A percentile compares a stretch with the other conserved stretches of the same genome.
phyloP scores from a whole-genome alignment of 2,797 vertebrate genomes.

The Tolypeutes matacus region DNA sequence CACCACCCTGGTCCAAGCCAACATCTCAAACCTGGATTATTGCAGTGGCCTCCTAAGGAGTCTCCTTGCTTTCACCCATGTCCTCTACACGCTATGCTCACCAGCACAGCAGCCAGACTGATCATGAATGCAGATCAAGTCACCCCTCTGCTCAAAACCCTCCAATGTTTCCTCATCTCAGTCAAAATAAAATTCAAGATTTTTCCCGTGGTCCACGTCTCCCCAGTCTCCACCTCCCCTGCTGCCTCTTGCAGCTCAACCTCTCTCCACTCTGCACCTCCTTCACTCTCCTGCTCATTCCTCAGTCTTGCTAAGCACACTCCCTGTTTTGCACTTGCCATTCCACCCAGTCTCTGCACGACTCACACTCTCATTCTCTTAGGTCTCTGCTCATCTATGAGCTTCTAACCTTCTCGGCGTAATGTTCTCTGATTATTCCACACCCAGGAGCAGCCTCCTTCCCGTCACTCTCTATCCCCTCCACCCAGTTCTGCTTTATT shows the following conservation, averaged over 20 bases:
- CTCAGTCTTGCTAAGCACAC: not conserved
- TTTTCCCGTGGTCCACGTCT: not conserved
- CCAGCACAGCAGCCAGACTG: not conserved
- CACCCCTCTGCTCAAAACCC: not conserved
- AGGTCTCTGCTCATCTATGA: not conserved
- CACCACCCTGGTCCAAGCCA: not conserved
- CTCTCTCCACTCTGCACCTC: not conserved
- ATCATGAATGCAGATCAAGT: not conserved
- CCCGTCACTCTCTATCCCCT: accelerated
- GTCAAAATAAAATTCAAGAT: not conserved
- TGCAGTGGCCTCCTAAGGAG: not conserved
- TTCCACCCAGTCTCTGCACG: not conserved
- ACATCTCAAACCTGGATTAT: not conserved
- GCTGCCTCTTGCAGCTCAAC: not conserved
- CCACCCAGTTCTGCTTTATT: not conserved
- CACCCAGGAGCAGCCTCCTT: accelerated
- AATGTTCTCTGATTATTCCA: not conserved
- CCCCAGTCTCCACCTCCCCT: not conserved
- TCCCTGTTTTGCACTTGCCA: no score
- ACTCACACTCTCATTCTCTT: not conserved
- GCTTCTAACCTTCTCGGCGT: not conserved
- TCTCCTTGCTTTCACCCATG: not conserved
- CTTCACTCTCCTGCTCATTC: not conserved
- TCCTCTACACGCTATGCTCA: not conserved
- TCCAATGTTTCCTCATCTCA: not conserved